These are phyloP conservation scores for Acleris cristana DNA, from an alignment of 2,888 invertebrate species.

Conservation along the genomic window DNA sequence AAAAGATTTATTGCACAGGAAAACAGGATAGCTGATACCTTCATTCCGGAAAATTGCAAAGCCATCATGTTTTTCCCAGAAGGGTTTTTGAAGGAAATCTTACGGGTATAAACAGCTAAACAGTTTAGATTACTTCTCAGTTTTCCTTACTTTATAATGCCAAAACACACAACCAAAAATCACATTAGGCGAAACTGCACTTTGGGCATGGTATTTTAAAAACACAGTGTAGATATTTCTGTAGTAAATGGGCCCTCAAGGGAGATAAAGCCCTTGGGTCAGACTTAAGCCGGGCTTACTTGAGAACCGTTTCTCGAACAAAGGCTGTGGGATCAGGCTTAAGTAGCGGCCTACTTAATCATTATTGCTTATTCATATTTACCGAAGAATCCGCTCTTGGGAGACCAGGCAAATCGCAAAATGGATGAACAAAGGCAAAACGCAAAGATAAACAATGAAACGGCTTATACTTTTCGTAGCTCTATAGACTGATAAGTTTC, in stretches of 20 bases:
- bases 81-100: too few species aligned
- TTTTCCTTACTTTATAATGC: too few species aligned
- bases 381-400: constrained; percentile 10
- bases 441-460: neutral
- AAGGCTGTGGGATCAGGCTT: constrained; percentile 51
- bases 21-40: too few species aligned
- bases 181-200: too few species aligned
- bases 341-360: constrained; percentile 47
- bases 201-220: neutral
- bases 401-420: neutral
- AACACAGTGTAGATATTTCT: constrained; percentile 12
- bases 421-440: neutral
- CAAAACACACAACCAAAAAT: too few species aligned
- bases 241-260: constrained; percentile 16
- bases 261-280: constrained; percentile 30
- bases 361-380: constrained; percentile 34
- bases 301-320: constrained; percentile 53
- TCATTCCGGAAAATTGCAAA: too few species aligned
- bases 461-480: too few species aligned
- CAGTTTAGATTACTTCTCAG: too few species aligned
- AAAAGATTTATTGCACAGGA: too few species aligned
- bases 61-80: too few species aligned
- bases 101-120: too few species aligned
- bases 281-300: constrained; percentile 61
- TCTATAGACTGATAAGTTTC: too few species aligned